These are phyloP conservation scores for Acyrthosiphon pisum DNA, from an alignment of 1,140 invertebrate species.

Conservation along the genomic window DNA sequence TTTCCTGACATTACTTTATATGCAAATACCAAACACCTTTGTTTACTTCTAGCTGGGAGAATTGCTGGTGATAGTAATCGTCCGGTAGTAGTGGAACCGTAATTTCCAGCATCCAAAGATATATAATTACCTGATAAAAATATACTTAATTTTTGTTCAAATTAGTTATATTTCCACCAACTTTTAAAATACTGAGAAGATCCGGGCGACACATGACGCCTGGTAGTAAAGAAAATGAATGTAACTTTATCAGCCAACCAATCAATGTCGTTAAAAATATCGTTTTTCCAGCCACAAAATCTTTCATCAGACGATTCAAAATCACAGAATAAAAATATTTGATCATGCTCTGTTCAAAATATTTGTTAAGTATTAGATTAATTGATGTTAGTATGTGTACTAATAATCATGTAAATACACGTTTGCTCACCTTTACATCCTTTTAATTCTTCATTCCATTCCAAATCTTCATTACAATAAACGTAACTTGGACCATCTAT, in stretches of 20 bases:
- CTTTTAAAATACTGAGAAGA: constrained; percentile 46
- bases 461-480: neutral
- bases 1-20: constrained; percentile 6
- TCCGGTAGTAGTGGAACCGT: neutral
- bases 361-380: neutral
- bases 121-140: constrained; percentile 35
- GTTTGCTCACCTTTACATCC: neutral
- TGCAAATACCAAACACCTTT: constrained; percentile 39
- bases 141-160: neutral
- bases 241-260: constrained; percentile 48
- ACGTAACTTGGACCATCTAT: constrained; percentile 2
- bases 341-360: neutral
- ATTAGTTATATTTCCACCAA: neutral
- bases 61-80: neutral
- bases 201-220: constrained; percentile 24
- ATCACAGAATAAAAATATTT: constrained; percentile 1
- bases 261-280: constrained; percentile 38
- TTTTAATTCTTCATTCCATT: constrained; percentile 12
- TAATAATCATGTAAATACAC: neutral
- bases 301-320: constrained; percentile 48
- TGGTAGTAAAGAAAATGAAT: neutral
- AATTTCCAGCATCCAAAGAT: constrained; percentile 41
- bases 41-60: neutral
- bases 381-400: too few relatives aligned
- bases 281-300: constrained; percentile 54